phyloP scores from a whole-genome alignment of 2,113 vertebrate species.

The Macquaria australasica region DNA sequence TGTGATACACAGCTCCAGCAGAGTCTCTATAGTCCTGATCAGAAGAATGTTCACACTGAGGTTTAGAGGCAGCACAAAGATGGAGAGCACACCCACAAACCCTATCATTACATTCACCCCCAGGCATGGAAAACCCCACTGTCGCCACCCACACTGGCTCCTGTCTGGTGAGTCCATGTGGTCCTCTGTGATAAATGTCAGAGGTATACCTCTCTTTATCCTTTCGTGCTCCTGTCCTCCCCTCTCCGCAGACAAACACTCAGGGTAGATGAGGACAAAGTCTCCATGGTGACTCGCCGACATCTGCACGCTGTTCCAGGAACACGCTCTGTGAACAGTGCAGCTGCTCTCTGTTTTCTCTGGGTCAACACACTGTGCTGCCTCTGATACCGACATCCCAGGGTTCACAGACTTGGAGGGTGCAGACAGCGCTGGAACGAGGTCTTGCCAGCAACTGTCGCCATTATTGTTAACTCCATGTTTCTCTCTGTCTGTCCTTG shows the following conservation, averaged over 20 bases:
- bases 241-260: conserved; percentile 44
- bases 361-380: conserved; percentile 64
- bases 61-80: conserved; percentile 78
- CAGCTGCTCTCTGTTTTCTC: conserved; percentile 72
- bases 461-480: background rate
- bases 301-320: conserved; percentile 55
- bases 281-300: conserved; percentile 56
- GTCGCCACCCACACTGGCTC: conserved; percentile 19
- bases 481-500: background rate
- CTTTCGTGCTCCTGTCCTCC: conserved; percentile 36
- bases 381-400: conserved; percentile 14
- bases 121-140: conserved; percentile 66
- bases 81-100: conserved; percentile 60
- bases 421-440: background rate
- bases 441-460: conserved; percentile 1
- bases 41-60: conserved; percentile 81
- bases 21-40: conserved; percentile 73
- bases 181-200: conserved; percentile 37
- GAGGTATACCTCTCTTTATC: conserved; percentile 44
- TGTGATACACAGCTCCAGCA: conserved; percentile 62
- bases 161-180: conserved; percentile 26
- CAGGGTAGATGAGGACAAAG: conserved; percentile 37
- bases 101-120: conserved; percentile 73
- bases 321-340: conserved; percentile 42
- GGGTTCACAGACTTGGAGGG: conserved; percentile 16